These are phyloP conservation scores for Synanceia verrucosa DNA, from an alignment of 2,797 vertebrate genomes.

Conservation along the genomic window DNA sequence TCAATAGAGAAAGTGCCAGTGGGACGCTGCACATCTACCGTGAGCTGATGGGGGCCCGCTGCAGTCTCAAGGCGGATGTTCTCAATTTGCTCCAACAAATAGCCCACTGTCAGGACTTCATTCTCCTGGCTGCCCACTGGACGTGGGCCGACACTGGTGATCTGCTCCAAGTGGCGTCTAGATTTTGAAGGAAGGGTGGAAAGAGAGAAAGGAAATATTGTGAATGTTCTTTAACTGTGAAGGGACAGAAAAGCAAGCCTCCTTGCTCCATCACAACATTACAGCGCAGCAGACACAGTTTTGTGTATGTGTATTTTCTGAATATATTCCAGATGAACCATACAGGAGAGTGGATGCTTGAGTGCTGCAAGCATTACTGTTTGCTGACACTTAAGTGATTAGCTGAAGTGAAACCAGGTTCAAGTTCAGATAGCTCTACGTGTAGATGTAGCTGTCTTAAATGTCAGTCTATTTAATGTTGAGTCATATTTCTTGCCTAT, in stretches of 20 bases:
- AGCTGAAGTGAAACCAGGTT: conserved; percentile 7
- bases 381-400: background rate
- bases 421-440: background rate
- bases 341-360: background rate
- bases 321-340: background rate
- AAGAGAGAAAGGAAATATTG: background rate
- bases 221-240: background rate
- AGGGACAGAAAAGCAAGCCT: background rate
- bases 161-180: conserved; percentile 90
- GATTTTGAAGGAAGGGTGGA: conserved; percentile 46
- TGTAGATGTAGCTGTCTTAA: background rate
- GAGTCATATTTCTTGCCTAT: background rate
- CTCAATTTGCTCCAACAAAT: conserved; percentile 90
- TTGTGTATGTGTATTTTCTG: background rate
- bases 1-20: conserved; percentile 96
- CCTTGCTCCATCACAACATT: background rate
- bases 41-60: conserved; percentile 82
- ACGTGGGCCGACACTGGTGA: conserved; percentile 92
- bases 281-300: background rate
- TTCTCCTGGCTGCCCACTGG: conserved; percentile 94
- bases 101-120: conserved; percentile 91
- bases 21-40: conserved; percentile 89
- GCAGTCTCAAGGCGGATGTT: conserved; percentile 81
- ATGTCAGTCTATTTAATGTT: background rate
- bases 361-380: background rate